These are phyloP conservation scores for Polyploca ridens DNA, from an alignment of 2,888 invertebrate species.

Conservation along the genomic window DNA sequence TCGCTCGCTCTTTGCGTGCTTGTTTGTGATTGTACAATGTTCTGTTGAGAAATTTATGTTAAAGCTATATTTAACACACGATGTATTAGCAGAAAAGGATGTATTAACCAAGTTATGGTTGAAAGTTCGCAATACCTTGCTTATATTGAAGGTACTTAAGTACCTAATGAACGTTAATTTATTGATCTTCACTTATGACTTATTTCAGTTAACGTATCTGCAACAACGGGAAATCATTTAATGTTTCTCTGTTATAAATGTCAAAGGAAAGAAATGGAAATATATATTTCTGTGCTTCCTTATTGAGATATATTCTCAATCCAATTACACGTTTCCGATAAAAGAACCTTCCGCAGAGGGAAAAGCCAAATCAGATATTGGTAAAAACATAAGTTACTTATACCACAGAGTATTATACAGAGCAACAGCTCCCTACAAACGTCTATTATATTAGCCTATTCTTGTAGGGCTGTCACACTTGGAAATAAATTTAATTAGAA, in stretches of 20 bases:
- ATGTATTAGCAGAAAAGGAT: constrained; percentile 25
- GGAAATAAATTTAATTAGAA: too few relatives aligned
- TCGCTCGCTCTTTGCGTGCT: constrained; percentile 55
- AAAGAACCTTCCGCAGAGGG: not conserved
- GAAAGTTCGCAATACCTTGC: constrained; percentile 13
- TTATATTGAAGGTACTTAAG: not conserved
- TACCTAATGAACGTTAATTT: not conserved
- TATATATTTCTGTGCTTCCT: not conserved
- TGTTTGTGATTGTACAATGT: constrained; percentile 40
- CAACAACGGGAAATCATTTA: not conserved
- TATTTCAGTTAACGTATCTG: too few relatives aligned
- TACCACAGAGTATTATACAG: too few relatives aligned
- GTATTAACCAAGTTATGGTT: constrained; percentile 14
- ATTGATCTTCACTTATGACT: not conserved
- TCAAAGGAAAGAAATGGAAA: not conserved
- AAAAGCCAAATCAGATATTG: constrained; percentile 1
- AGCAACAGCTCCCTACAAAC: too few relatives aligned
- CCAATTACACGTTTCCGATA: constrained; percentile 1
- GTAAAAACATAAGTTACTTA: not conserved
- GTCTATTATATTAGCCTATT: too few relatives aligned
- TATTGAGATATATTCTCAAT: not conserved
- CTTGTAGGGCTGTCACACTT: too few relatives aligned
- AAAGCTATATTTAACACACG: constrained; percentile 32
- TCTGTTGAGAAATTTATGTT: constrained; percentile 37
- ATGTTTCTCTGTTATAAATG: not conserved